These are phyloP conservation scores for Anthopleura sola DNA, from an alignment of 64 coral and sea anemone genomes.

Conservation along the genomic window DNA sequence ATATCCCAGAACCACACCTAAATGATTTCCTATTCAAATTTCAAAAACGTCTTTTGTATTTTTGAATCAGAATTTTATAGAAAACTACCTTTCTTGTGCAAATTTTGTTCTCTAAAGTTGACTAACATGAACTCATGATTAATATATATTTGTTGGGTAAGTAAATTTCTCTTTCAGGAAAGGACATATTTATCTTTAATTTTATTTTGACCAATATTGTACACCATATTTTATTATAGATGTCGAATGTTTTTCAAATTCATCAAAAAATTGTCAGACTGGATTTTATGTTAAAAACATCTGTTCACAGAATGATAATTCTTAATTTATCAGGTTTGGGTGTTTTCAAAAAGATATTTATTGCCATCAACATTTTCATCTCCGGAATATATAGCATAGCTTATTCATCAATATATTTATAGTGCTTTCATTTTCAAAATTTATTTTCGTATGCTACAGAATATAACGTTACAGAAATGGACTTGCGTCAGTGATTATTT, in stretches of 20 bases:
- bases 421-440: neutral
- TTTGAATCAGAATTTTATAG: neutral
- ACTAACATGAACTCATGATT: neutral
- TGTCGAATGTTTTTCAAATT: neutral
- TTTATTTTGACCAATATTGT: neutral
- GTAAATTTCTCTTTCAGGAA: neutral
- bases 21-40: slow-evolving; percentile 2
- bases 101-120: neutral
- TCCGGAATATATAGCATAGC: neutral
- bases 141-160: too few species aligned
- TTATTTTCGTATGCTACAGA: too few species aligned
- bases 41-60: neutral
- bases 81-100: neutral
- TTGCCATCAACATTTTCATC: too few species aligned
- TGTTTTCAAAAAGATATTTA: neutral
- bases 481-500: too few species aligned
- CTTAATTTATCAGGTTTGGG: neutral
- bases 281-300: neutral
- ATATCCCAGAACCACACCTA: neutral
- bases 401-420: neutral
- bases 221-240: neutral
- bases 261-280: neutral
- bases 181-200: neutral
- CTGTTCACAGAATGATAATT: neutral
- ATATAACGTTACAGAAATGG: too few species aligned